Conservation (phyloP, 2,113 vertebrate species). For the Deroptyus accipitrinus region DNA sequence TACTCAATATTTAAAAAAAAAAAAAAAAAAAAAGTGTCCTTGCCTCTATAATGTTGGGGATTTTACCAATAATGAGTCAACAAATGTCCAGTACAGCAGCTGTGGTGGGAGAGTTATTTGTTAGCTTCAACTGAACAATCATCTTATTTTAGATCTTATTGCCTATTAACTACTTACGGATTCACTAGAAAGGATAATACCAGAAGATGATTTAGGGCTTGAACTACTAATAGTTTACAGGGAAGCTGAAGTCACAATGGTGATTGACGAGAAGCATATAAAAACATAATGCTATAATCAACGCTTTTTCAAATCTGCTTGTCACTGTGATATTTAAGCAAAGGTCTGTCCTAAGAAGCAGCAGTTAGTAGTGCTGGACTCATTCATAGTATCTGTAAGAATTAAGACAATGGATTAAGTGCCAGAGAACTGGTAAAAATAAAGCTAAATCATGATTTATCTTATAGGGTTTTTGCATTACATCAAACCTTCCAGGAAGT, state of each 20-base stretch:
- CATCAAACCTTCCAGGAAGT: neutral
- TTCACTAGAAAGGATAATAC: conserved; percentile 42
- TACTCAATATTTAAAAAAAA: neutral
- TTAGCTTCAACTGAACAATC: neutral
- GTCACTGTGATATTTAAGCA: neutral
- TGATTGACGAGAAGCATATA: neutral
- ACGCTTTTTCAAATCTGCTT: neutral
- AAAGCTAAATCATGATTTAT: neutral
- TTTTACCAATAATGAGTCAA: neutral
- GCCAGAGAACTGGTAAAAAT: neutral
- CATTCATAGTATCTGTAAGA: neutral
- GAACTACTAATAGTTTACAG: conserved; percentile 11
- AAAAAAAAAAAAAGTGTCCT: neutral
- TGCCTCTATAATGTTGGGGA: neutral
- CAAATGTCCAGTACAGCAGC: neutral
- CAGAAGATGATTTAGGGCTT: conserved; percentile 11
- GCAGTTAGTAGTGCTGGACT: neutral
- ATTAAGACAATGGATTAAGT: neutral
- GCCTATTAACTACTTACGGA: conserved; percentile 32
- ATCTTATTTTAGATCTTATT: conserved; percentile 28
- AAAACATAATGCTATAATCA: conserved; percentile 1
- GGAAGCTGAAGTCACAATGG: neutral
- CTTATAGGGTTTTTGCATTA: neutral
- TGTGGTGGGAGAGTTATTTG: neutral
- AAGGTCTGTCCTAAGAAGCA: neutral